Percentiles rank a stretch among this genome's conserved stretches.
Conservation (phyloP, 2,888 invertebrate species). For the Polymixis lichenea region DNA sequence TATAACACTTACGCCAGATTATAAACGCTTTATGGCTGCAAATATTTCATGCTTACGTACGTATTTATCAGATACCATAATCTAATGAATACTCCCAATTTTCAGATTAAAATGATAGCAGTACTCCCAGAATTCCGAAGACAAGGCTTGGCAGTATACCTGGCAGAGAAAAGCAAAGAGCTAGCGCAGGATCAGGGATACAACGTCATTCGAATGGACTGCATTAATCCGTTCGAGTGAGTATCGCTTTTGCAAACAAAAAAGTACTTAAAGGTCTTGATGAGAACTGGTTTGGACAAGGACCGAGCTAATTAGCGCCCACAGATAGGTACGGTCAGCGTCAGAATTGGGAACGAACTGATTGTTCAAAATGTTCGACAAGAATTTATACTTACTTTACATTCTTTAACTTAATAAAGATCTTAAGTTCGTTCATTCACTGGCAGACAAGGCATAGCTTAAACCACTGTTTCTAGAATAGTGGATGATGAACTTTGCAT, state of each 20-base stretch:
- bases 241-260: constrained; percentile 45
- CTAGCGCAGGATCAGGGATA: constrained; percentile 80
- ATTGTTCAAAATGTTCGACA: too few species aligned
- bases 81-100: constrained; percentile 18
- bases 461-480: not conserved
- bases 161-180: constrained; percentile 78
- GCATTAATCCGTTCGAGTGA: constrained; percentile 85
- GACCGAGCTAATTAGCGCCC: not conserved
- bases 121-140: constrained; percentile 83
- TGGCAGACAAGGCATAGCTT: too few species aligned
- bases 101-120: constrained; percentile 85
- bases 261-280: not conserved
- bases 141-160: constrained; percentile 80
- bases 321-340: not conserved
- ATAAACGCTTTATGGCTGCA: too few species aligned
- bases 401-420: not conserved
- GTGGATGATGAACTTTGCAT: not conserved
- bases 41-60: too few species aligned
- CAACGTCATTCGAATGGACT: constrained; percentile 84
- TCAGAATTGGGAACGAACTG: not conserved
- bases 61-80: not conserved
- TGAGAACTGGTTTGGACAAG: constrained; percentile 29
- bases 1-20: too few species aligned
- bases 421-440: not conserved
- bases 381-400: not conserved